Conservation (phyloP, 92 coral and sea anemone genomes). For the Scolanthus callimorphus region DNA sequence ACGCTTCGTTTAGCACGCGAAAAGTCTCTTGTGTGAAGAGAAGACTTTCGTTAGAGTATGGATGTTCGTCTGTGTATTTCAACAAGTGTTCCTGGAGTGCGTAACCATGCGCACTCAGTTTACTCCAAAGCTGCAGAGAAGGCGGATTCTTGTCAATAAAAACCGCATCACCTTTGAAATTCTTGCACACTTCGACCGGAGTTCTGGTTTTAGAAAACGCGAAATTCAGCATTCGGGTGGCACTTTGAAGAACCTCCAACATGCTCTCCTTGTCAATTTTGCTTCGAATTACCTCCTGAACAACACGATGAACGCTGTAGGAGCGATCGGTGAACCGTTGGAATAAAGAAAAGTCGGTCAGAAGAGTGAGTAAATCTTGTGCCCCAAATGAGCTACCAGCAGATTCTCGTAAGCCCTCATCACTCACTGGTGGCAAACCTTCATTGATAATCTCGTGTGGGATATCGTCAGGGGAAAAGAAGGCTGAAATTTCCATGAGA, state of each 20-base stretch:
- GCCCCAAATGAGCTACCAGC: constrained; percentile 25
- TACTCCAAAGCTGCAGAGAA: constrained; percentile 65
- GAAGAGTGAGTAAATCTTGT: constrained; percentile 49
- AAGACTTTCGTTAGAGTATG: neutral
- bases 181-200: constrained; percentile 47
- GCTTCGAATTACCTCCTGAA: constrained; percentile 80
- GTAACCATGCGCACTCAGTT: constrained; percentile 54
- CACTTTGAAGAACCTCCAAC: constrained; percentile 39
- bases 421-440: constrained; percentile 42
- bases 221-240: constrained; percentile 42
- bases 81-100: constrained; percentile 47
- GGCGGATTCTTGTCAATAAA: constrained; percentile 51
- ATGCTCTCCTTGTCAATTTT: constrained; percentile 11
- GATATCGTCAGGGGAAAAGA: constrained; percentile 73
- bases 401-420: constrained; percentile 18
- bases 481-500: constrained; percentile 68
- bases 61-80: constrained; percentile 4
- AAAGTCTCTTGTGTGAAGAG: constrained; percentile 48
- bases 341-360: constrained; percentile 84
- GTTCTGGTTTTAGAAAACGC: constrained; percentile 58
- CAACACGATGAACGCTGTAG: constrained; percentile 78
- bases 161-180: constrained; percentile 52
- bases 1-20: constrained; percentile 56
- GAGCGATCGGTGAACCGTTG: constrained; percentile 47
- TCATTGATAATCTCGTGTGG: constrained; percentile 71